phyloP scores from a whole-genome alignment of 2,113 vertebrate species.

The Chascanopsetta lugubris region DNA sequence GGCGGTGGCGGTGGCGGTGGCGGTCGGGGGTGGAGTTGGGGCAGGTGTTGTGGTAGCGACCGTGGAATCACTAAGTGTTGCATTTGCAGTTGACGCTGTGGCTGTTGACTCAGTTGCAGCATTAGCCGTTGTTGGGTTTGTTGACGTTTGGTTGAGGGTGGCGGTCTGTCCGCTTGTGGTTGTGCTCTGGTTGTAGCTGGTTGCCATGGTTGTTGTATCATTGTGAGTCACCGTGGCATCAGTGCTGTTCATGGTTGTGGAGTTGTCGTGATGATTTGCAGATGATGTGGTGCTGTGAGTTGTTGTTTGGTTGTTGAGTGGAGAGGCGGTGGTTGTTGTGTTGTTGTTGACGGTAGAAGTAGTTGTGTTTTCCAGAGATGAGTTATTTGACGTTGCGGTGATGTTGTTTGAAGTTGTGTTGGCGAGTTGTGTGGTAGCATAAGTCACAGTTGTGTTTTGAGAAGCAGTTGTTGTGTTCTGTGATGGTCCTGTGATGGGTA shows the following conservation, averaged over 20 bases:
- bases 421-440: neutral
- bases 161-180: neutral
- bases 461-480: constrained; percentile 15
- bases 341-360: neutral
- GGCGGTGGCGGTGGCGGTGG: neutral
- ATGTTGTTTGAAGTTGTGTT: neutral
- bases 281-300: constrained; percentile 20
- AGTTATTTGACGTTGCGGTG: neutral
- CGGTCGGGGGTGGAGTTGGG: neutral
- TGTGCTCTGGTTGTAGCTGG: neutral
- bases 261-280: neutral
- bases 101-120: neutral
- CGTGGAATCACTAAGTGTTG: no score
- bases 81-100: neutral
- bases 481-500: neutral
- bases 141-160: neutral
- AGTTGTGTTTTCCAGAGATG: neutral
- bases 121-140: neutral
- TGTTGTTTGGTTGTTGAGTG: constrained; percentile 19
- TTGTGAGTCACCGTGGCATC: neutral
- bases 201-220: neutral
- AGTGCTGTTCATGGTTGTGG: neutral
- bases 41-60: neutral
- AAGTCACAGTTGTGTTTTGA: neutral
- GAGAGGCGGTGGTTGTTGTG: constrained; percentile 13